These are phyloP conservation scores for Caradrina clavipalpis DNA, from an alignment of 2,888 invertebrate species.

Conservation along the genomic window DNA sequence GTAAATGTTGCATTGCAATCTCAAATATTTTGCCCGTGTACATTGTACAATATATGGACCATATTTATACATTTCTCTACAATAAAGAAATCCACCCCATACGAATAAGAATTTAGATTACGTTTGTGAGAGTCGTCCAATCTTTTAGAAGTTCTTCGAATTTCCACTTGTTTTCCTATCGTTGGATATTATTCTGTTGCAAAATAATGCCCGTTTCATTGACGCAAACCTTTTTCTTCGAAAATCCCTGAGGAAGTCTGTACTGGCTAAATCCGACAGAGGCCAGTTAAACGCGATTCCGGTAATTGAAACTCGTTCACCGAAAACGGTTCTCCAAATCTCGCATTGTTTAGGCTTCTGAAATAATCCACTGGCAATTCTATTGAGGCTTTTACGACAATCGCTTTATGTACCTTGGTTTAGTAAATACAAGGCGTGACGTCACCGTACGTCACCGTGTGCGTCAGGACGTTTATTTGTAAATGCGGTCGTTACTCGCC, in stretches of 20 bases:
- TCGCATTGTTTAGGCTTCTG: constrained; percentile 68
- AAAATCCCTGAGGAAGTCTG: constrained; percentile 64
- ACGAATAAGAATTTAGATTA: neutral
- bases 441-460: constrained; percentile 36
- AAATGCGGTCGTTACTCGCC: constrained; percentile 49
- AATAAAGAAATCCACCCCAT: neutral
- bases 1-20: neutral
- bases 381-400: constrained; percentile 45
- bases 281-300: constrained; percentile 69
- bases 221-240: constrained; percentile 63
- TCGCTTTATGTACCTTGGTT: constrained; percentile 20
- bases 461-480: constrained; percentile 53
- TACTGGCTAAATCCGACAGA: constrained; percentile 61
- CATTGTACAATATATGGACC: neutral
- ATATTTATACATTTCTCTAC: constrained; percentile 2
- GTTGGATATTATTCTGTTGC: constrained; percentile 24
- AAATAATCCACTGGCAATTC: constrained; percentile 51
- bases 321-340: constrained; percentile 68
- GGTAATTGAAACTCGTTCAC: constrained; percentile 74
- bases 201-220: constrained; percentile 57
- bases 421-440: constrained; percentile 13
- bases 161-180: constrained; percentile 27
- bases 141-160: constrained; percentile 15
- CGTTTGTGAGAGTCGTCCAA: neutral
- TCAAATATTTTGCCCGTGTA: neutral